Evolutionary conservation across 37 sponge, comb jelly and placozoan genomes (phyloP).

Genomic region (Cliona cf. orientalis): DNA sequence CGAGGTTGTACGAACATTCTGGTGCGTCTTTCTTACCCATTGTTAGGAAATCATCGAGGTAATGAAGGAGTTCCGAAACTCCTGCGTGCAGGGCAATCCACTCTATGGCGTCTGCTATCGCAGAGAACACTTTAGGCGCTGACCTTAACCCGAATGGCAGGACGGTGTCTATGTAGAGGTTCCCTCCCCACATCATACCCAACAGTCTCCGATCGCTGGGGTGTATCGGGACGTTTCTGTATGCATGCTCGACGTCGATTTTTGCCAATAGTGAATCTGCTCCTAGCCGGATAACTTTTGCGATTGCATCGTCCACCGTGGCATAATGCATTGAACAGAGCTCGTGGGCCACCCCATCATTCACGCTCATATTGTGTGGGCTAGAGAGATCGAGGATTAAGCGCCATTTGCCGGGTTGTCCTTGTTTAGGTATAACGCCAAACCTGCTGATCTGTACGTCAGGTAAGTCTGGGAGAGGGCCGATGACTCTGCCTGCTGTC

Average conservation of each 20-base stretch:
- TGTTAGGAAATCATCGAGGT: constrained; percentile 31
- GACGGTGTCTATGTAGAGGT: constrained; percentile 2
- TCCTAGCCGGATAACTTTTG: no score
- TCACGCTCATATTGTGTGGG: constrained; percentile 22
- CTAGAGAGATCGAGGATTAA: constrained; percentile 36
- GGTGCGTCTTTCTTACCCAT: background rate
- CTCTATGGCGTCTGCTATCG: no score
- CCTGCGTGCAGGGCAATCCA: no score
- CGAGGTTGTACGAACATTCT: constrained; percentile 7
- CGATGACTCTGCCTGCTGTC: constrained; percentile 1
- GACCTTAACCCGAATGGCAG: constrained; percentile 28
- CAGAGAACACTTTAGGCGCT: no score
- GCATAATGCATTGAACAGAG: no score
- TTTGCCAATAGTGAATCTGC: constrained; percentile 7
- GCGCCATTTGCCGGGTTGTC: constrained; percentile 24
- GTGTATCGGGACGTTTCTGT: constrained; percentile 18
- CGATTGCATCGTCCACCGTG: no score
- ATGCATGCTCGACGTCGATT: constrained; percentile 24
- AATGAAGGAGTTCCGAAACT: background rate
- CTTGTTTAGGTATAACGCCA: constrained; percentile 24
- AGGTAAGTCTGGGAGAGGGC: background rate
- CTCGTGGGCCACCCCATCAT: constrained; percentile 20
- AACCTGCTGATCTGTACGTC: constrained; percentile 16
- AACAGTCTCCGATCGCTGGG: no score
- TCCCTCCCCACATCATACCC: no score